These are phyloP conservation scores for Nibea albiflora DNA, from an alignment of 2,113 vertebrate species.

Conservation along the genomic window DNA sequence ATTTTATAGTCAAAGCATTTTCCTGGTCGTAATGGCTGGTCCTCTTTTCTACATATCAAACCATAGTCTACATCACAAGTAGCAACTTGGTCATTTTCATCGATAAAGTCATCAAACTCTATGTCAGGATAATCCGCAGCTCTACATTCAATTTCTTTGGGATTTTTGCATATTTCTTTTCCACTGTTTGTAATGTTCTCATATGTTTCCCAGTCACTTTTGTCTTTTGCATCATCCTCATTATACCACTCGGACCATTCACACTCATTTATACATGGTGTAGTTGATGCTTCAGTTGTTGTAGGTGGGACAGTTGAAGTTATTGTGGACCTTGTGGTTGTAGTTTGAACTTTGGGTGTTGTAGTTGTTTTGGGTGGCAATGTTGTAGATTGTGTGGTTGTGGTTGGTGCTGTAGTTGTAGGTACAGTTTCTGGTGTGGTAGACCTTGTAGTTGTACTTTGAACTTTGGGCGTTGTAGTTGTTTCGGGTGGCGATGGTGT, in stretches of 20 bases:
- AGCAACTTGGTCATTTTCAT: slow-evolving; percentile 25
- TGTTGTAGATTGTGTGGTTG: not conserved
- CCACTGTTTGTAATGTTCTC: slow-evolving; percentile 64
- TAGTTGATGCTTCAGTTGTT: not conserved
- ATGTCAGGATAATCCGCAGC: not conserved
- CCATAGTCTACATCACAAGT: slow-evolving; percentile 29
- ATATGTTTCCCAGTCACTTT: slow-evolving; percentile 74
- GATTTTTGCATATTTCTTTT: slow-evolving; percentile 24
- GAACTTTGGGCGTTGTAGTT: no score
- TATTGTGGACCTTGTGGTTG: not conserved
- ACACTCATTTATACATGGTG: slow-evolving; percentile 44
- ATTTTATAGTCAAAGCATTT: slow-evolving; percentile 69
- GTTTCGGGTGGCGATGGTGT: no score
- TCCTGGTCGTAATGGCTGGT: not conserved
- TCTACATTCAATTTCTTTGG: slow-evolving; percentile 43
- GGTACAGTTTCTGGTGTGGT: not conserved
- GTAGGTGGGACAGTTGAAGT: not conserved
- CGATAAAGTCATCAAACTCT: slow-evolving; percentile 20
- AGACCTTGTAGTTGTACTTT: no score
- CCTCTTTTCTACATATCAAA: slow-evolving; percentile 59
- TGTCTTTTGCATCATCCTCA: slow-evolving; percentile 42
- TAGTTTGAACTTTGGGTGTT: not conserved
- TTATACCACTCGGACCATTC: slow-evolving; percentile 71
- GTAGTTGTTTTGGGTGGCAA: not conserved
- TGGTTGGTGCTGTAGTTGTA: not conserved